Base-by-base conservation (phyloP, 1,140 invertebrate species). In the Samia ricini region DNA sequence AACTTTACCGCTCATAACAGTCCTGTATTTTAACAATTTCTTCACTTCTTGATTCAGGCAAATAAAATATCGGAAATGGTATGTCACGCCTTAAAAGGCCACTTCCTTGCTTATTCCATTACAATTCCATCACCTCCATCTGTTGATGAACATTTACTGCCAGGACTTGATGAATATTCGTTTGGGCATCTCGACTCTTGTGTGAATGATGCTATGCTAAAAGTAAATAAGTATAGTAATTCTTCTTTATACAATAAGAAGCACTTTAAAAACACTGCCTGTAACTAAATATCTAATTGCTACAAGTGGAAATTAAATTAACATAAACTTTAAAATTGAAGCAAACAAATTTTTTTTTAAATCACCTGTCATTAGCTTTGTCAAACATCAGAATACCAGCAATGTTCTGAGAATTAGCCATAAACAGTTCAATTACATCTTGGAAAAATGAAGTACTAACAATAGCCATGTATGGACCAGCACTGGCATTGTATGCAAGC, bases 161-260 rank as follows among this genome's bases (percentile, higher is more conserved):
- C 74, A 65, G 88, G 57, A 67, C 89, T 71, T 69, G 93, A 93
- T 63, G 93, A 95, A 69, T 92, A 93, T 85, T 94, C 91, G 91
- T 98, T 98, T 0, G 97, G 97, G 90, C 97, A 98, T 18, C 90
- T 92, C 19, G 94, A 92, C 66, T 98, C 97, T 50, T 95, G 94
- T n/a, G 95, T 92, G 61, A 94, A 94, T 22, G 82, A 69, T 15
- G 67, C 68, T 52, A 88, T 80, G 24, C 92, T 89, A 70, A 62
- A 85, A 83, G 54, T 21, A 64, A 52, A 51, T 21, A 49, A 63
- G 15, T 56, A 58, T 36, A 26, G 23, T 10, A 59, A 6, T 55
- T 50, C 20, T 26, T 8, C 3, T 26, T 4, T 8, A 4, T 8
- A 26, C 8, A 26, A 26, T 26, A 4, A 5, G 18, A 2, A 15